These are phyloP conservation scores for Carduelis carduelis DNA, from an alignment of 2,797 vertebrate genomes.

Conservation along the genomic window DNA sequence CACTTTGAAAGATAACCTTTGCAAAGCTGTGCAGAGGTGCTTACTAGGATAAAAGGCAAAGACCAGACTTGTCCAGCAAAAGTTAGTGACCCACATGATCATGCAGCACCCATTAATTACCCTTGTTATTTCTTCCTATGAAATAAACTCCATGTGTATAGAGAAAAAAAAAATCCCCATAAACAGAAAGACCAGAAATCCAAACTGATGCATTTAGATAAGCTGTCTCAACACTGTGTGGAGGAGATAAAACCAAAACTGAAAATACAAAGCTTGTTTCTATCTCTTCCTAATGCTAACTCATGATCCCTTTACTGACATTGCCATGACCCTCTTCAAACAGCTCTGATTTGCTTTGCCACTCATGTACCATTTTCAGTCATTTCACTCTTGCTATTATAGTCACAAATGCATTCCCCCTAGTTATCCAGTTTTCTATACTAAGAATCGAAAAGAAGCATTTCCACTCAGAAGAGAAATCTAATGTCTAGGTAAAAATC, in stretches of 20 bases:
- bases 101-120: not conserved
- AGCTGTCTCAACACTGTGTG: not conserved
- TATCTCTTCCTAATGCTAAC: not conserved
- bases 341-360: not conserved
- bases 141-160: not conserved
- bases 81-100: not conserved
- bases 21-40: not conserved
- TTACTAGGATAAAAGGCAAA: conserved; percentile 6
- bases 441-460: not conserved
- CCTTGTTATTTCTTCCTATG: not conserved
- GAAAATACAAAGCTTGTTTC: not conserved
- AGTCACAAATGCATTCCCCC: not conserved
- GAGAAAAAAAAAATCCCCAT: not conserved
- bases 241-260: not conserved
- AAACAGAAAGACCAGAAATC: not conserved
- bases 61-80: not conserved
- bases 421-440: not conserved
- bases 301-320: not conserved
- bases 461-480: not conserved
- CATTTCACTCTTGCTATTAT: not conserved
- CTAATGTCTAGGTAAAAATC: not conserved
- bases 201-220: not conserved
- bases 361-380: not conserved
- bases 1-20: conserved; percentile 23
- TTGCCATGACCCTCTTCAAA: not conserved